Evolutionary conservation across 2,888 invertebrate genomes (phyloP).

Genomic region (Latrodectus hesperus): DNA sequence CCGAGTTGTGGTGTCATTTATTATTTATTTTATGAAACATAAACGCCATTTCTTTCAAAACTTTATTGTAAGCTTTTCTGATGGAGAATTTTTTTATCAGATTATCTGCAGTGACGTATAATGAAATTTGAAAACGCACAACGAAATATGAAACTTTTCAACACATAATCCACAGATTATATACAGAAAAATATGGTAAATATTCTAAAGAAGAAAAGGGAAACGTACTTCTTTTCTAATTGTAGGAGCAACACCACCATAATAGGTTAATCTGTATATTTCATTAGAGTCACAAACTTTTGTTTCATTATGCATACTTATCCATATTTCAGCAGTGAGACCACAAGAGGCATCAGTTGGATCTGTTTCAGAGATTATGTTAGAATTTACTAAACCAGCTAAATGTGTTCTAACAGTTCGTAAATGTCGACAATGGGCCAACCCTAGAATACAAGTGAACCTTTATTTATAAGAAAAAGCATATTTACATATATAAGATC

Average conservation of each 20-base stretch:
- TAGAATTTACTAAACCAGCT: conserved; percentile 87
- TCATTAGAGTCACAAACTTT: conserved; percentile 78
- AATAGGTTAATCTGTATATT: conserved; percentile 88
- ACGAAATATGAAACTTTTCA: no score
- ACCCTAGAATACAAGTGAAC: conserved; percentile 76
- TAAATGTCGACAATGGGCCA: conserved; percentile 93
- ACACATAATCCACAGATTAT: no score
- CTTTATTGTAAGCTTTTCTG: no score
- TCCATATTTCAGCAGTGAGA: conserved; percentile 86
- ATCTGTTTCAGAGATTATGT: conserved; percentile 80
- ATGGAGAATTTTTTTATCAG: no score
- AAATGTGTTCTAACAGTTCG: conserved; percentile 94
- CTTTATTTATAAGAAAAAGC: no score
- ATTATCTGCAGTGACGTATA: no score
- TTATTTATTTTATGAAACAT: no score
- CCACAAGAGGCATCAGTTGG: conserved; percentile 76
- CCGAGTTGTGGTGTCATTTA: no score
- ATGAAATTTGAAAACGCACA: no score
- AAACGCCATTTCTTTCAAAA: no score
- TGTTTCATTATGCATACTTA: conserved; percentile 80
- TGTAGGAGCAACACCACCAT: conserved; percentile 86
- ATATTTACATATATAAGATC: no score
- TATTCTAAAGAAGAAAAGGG: conserved; percentile 72
- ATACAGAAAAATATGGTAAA: neutral
- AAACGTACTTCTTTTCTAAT: conserved; percentile 74